A percentile compares a stretch with the other conserved stretches of the same genome.
These are phyloP conservation scores for Zaprionus nigranus DNA, from an alignment of 1,140 invertebrate species.

Conservation along the genomic window DNA sequence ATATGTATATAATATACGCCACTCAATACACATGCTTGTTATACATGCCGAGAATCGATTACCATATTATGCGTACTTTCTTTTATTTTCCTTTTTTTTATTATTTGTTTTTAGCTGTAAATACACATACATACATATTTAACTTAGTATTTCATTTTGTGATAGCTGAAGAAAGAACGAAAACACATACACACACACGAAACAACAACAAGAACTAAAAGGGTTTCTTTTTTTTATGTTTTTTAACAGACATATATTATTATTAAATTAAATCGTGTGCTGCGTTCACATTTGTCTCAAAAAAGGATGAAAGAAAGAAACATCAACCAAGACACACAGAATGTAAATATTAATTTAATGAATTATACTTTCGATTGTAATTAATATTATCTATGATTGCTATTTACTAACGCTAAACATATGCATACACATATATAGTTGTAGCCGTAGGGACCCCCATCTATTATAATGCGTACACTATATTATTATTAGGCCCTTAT, in stretches of 20 bases:
- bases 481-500: slow-evolving; percentile 29
- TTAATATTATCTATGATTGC: slow-evolving; percentile 40
- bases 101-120: slow-evolving; percentile 15
- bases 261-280: not conserved
- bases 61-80: not conserved
- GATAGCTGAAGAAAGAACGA: slow-evolving; percentile 48
- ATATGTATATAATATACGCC: not conserved
- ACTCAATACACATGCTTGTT: not conserved
- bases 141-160: slow-evolving; percentile 78
- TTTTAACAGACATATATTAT: not conserved
- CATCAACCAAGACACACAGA: slow-evolving; percentile 16
- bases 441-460: slow-evolving; percentile 26
- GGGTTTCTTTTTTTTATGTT: not conserved
- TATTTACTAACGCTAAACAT: slow-evolving; percentile 69
- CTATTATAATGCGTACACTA: slow-evolving; percentile 28
- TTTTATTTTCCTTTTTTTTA: not conserved
- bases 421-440: slow-evolving; percentile 38
- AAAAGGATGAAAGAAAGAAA: not conserved
- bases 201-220: not conserved
- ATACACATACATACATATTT: slow-evolving; percentile 31
- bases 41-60: slow-evolving; percentile 21
- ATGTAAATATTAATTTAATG: slow-evolving; percentile 43
- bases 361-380: slow-evolving; percentile 29
- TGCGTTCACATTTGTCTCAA: slow-evolving; percentile 1
- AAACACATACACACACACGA: not conserved